phyloP scores from a whole-genome alignment of 2,797 vertebrate genomes.

The Coranthus polyacanthus region DNA sequence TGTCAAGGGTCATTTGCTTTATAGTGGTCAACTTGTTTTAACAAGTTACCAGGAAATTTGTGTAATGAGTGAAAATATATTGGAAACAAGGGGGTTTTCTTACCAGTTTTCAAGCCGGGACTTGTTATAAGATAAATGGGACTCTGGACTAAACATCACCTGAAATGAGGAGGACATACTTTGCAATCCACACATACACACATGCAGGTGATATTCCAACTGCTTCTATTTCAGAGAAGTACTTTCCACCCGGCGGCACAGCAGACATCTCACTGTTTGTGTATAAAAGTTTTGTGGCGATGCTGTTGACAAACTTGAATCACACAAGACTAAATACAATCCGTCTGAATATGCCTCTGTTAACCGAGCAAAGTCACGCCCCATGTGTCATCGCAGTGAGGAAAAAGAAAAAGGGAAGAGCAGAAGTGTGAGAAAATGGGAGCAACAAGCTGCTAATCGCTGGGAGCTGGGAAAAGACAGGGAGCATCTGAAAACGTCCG shows the following conservation, averaged over 20 bases:
- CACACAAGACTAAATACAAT: conserved; percentile 31
- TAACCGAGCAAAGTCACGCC: conserved; percentile 26
- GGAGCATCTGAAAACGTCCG: conserved; percentile 45
- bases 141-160: conserved; percentile 6
- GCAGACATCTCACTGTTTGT: conserved; percentile 77
- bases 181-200: conserved; percentile 47
- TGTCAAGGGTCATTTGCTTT: conserved; percentile 11
- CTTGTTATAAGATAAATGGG: conserved; percentile 4
- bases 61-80: neutral
- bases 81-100: neutral
- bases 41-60: neutral
- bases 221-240: conserved; percentile 72
- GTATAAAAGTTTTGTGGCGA: conserved; percentile 69
- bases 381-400: conserved; percentile 38
- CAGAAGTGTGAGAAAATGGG: conserved; percentile 54
- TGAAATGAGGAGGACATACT: conserved; percentile 13
- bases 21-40: neutral
- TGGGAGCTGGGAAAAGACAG: conserved; percentile 37
- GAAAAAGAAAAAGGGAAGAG: conserved; percentile 35
- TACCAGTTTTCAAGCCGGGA: neutral
- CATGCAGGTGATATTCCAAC: conserved; percentile 66
- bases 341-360: conserved; percentile 36
- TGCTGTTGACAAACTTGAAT: conserved; percentile 59
- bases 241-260: conserved; percentile 41
- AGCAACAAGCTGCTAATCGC: conserved; percentile 70